A percentile compares a stretch with the other conserved stretches of the same genome.
Conservation (phyloP, 2,113 vertebrate species). For the Syngnathoides biaculeatus region DNA sequence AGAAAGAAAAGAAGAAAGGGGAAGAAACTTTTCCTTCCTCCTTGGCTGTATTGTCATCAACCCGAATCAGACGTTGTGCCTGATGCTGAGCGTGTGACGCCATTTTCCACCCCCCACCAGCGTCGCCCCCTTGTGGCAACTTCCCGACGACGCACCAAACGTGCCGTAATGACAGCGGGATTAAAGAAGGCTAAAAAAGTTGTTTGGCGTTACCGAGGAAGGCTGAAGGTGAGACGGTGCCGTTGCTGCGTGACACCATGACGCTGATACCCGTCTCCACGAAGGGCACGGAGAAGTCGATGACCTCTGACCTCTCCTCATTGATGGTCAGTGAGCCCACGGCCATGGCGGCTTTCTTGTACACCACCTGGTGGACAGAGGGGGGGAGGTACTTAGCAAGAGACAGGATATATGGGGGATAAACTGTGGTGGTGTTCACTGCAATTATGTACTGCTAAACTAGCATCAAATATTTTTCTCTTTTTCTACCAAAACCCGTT, state of each 20-base stretch:
- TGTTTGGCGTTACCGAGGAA: slow-evolving; percentile 81
- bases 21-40: too few relatives aligned
- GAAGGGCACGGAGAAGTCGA: slow-evolving; percentile 96
- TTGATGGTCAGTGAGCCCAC: slow-evolving; percentile 96
- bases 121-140: too few relatives aligned
- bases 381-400: background rate
- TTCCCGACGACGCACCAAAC: too few relatives aligned
- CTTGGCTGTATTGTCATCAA: too few relatives aligned
- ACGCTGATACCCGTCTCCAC: slow-evolving; percentile 98
- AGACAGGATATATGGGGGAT: background rate
- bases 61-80: background rate
- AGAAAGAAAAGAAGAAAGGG: too few relatives aligned
- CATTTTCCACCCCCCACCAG: too few relatives aligned
- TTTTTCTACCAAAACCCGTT: too few relatives aligned
- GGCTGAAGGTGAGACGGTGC: slow-evolving; percentile 94
- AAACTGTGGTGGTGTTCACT: too few relatives aligned
- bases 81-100: background rate
- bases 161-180: background rate
- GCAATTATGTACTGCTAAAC: too few relatives aligned
- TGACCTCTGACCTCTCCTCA: slow-evolving; percentile 91
- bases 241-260: slow-evolving; percentile 98
- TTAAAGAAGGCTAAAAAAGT: background rate
- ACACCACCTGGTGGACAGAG: slow-evolving; percentile 81
- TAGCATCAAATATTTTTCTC: background rate
- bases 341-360: slow-evolving; percentile 92